Percentiles rank a stretch among this genome's conserved stretches.
Conservation (phyloP, 1,140 invertebrate species). For the Laupala kohalensis region DNA sequence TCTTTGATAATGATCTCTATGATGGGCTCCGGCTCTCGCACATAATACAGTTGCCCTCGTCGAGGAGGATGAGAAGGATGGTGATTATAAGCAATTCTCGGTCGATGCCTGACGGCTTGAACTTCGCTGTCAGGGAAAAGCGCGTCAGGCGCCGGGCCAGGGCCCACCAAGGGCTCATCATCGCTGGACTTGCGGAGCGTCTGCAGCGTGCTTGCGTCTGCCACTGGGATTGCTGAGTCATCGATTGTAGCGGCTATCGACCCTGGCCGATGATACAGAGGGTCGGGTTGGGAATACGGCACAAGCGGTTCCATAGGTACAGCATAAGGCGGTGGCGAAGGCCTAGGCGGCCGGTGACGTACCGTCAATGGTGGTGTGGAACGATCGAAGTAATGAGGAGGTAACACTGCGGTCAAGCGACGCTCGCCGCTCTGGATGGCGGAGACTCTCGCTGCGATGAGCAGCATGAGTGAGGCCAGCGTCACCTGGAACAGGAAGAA, state of each 20-base stretch:
- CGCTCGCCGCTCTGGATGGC: background rate
- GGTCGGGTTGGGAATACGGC: constrained; percentile 63
- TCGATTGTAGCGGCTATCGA: background rate
- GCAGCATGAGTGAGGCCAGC: background rate
- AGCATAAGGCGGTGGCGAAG: constrained; percentile 48
- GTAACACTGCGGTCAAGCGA: background rate
- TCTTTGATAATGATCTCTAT: constrained; percentile 86
- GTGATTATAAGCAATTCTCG: background rate
- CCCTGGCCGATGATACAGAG: constrained; percentile 42
- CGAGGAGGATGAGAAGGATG: background rate
- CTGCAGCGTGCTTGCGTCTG: background rate
- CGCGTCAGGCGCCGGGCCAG: background rate
- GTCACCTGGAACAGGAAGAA: background rate
- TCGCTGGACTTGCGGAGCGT: background rate
- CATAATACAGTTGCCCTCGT: constrained; percentile 38
- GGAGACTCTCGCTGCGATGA: background rate
- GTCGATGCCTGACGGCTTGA: background rate
- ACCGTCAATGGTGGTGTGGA: background rate
- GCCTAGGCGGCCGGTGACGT: constrained; percentile 1
- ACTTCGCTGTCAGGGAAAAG: background rate
- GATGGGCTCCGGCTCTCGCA: constrained; percentile 70
- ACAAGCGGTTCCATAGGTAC: constrained; percentile 67
- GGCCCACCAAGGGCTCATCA: background rate
- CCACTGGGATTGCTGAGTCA: too few species aligned
- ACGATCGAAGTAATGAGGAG: constrained; percentile 1